Evolutionary conservation across 2,888 invertebrate genomes (phyloP), one percentile per base, ranked within the genome.

Genomic region (Morpho achilles): DNA sequence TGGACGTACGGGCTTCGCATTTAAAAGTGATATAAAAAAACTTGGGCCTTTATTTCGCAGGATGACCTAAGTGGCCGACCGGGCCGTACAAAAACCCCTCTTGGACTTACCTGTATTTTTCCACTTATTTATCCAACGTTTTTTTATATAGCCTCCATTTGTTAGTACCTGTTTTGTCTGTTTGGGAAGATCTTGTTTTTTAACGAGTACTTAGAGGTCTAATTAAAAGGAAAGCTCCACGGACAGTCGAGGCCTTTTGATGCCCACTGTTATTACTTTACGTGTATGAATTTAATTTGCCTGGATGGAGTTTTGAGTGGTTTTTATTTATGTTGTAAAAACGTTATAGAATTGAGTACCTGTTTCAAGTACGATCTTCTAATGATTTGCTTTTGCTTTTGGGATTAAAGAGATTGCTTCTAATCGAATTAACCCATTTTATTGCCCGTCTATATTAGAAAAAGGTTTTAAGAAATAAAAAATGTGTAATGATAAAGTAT

Each of bases 51-150:
- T 89, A 89, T 89, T 90, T 87, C 80, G 84, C 87, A 83, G 86
- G 89, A 89, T 90, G 89, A 90, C 89, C 90, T 87, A 89, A 90
- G 90, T 90, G 90, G 89, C 88, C 83, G 84, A 87, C 79, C 85
- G 84, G 84, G 75, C 82, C 77, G 82, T 82, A 89, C 87, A 89
- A 87, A 87, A 87, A 84, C 78, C 84, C 82, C 88, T 87, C 89
- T 84, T 81, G 78, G 86, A 88, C 87, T 87, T 88, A 90, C 90
- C 90, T 90, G 90, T 90, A 87, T 88, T 90, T 90, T 90, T 89
- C 90, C 89, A 88, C 89, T 86, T 89, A 88, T 89, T 90, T 89
- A 88, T 87, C 86, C 87, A 79, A 78, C 84, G 85, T 87, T 89
- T 89, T 74, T 88, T 87, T 86, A 85, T 89, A 66, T 60, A 60